A percentile compares a stretch with the other conserved stretches of the same genome.
Evolutionary conservation across 2,113 vertebrate genomes (phyloP).

Genomic region (Elachura formosa): DNA sequence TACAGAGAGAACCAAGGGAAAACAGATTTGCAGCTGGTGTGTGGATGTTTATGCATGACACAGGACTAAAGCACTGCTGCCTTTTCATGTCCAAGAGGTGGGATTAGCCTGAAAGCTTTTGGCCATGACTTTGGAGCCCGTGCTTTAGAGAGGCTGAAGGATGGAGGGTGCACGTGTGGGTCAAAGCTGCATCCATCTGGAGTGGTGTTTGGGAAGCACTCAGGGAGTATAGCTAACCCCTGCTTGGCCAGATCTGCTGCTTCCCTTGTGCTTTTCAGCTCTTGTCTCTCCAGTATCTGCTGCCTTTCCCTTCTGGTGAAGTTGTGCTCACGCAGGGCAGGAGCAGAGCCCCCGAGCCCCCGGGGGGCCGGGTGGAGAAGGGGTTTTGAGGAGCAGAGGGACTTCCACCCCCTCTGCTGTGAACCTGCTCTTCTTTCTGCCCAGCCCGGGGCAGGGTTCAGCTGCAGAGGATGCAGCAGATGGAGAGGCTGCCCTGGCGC

Average conservation of each 20-base stretch:
- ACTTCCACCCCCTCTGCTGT: not conserved
- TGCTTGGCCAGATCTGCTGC: not conserved
- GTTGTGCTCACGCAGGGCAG: not conserved
- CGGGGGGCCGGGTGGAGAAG: not conserved
- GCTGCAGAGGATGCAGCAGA: conserved; percentile 19
- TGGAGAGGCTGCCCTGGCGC: not conserved
- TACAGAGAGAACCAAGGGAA: accelerated
- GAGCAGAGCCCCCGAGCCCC: not conserved
- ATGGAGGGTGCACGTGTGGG: accelerated
- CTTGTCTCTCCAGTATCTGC: accelerated
- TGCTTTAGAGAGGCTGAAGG: not conserved
- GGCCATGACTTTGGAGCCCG: accelerated
- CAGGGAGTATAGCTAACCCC: accelerated
- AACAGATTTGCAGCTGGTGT: not conserved
- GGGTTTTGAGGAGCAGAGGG: not conserved
- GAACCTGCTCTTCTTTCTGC: not conserved
- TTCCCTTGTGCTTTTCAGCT: not conserved
- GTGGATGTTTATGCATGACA: too few species aligned
- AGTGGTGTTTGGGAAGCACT: accelerated
- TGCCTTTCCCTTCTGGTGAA: not conserved
- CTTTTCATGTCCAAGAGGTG: not conserved
- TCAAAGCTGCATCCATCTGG: not conserved
- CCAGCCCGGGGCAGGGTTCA: not conserved
- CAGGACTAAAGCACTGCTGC: not conserved
- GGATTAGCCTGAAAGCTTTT: not conserved